These are phyloP conservation scores for Hanleya hanleyi DNA, from an alignment of 2,888 invertebrate genomes.

Conservation along the genomic window DNA sequence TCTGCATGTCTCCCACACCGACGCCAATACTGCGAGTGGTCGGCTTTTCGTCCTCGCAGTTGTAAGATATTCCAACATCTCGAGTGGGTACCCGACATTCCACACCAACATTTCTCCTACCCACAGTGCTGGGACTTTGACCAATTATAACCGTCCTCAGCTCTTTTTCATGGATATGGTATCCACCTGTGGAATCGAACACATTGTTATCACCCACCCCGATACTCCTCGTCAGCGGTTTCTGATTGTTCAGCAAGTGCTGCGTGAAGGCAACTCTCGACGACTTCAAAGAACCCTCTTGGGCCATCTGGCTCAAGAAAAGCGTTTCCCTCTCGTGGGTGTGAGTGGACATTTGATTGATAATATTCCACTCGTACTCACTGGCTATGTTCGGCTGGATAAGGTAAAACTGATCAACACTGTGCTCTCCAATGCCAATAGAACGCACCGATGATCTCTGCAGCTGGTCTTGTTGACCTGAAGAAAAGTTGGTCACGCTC, in stretches of 20 bases:
- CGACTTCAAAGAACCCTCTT: background rate
- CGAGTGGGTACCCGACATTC: conserved; percentile 62
- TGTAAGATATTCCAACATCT: conserved; percentile 70
- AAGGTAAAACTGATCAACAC: conserved; percentile 58
- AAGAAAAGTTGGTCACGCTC: background rate
- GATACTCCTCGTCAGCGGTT: conserved; percentile 75
- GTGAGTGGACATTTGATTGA: conserved; percentile 28
- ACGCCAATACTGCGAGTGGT: conserved; percentile 64
- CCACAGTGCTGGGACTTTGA: conserved; percentile 41
- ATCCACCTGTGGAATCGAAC: conserved; percentile 51
- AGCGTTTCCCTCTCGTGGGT: conserved; percentile 45
- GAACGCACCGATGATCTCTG: conserved; percentile 32
- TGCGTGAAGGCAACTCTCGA: conserved; percentile 6
- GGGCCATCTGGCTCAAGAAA: conserved; percentile 30
- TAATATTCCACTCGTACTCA: background rate
- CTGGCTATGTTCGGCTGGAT: conserved; percentile 54
- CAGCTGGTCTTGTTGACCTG: conserved; percentile 12
- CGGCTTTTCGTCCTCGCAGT: conserved; percentile 66
- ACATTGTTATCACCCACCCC: conserved; percentile 78
- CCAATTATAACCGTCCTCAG: conserved; percentile 70
- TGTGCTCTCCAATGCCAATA: conserved; percentile 64
- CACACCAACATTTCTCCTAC: conserved; percentile 66
- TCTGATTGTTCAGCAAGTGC: conserved; percentile 28
- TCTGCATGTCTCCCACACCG: conserved; percentile 57
- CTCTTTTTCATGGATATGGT: conserved; percentile 72